Conservation (phyloP, 2,888 invertebrate species). For the Subacronicta megacephala region DNA sequence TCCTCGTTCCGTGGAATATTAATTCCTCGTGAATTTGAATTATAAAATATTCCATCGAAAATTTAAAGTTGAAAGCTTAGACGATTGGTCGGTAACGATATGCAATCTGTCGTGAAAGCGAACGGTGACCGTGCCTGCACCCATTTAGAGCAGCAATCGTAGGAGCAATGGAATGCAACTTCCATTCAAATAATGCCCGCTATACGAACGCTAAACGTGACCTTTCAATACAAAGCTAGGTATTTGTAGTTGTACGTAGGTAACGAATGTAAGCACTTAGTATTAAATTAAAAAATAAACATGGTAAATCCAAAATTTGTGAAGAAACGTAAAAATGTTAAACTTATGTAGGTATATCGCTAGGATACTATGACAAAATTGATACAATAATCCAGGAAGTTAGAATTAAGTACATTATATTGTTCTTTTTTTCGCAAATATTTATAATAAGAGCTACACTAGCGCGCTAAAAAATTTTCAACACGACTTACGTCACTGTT, state of each 20-base stretch:
- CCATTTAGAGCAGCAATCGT: slow-evolving; percentile 64
- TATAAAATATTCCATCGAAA: not conserved
- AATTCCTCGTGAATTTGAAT: slow-evolving; percentile 11
- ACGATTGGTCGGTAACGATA: slow-evolving; percentile 48
- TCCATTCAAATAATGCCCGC: slow-evolving; percentile 65
- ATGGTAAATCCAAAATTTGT: no score
- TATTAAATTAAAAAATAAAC: slow-evolving; percentile 15
- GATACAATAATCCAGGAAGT: no score
- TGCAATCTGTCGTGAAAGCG: slow-evolving; percentile 58
- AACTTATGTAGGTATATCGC: no score
- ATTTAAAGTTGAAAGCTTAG: slow-evolving; percentile 57
- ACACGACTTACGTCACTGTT: slow-evolving; percentile 55
- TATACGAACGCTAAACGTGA: slow-evolving; percentile 48
- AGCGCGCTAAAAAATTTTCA: slow-evolving; percentile 29
- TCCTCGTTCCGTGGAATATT: slow-evolving; percentile 16
- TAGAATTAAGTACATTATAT: no score
- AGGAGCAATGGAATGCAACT: slow-evolving; percentile 66
- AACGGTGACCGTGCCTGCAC: slow-evolving; percentile 61
- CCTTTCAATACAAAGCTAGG: slow-evolving; percentile 53
- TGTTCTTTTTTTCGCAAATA: slow-evolving; percentile 5
- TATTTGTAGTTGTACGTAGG: slow-evolving; percentile 27
- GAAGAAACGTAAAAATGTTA: no score
- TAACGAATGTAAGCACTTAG: not conserved
- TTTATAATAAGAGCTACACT: slow-evolving; percentile 10
- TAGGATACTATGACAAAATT: no score